Conservation (phyloP, 2,888 invertebrate genomes). For the Pomacea canaliculata region DNA sequence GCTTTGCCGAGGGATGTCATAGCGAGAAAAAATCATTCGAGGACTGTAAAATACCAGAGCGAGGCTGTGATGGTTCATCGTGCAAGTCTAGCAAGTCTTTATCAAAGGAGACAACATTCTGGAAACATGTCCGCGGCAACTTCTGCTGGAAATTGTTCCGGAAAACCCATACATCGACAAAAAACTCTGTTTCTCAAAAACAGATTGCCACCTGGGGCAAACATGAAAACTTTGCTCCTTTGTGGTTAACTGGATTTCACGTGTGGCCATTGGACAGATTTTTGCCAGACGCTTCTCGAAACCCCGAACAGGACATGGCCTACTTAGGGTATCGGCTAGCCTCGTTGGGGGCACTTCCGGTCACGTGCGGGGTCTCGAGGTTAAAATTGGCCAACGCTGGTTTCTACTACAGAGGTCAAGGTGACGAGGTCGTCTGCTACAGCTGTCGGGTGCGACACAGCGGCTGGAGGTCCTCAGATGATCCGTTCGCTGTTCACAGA, state of each 20-base stretch:
- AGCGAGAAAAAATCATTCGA: too few species aligned
- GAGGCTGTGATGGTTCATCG: too few species aligned
- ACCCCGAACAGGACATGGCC: constrained; percentile 11
- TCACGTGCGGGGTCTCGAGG: not conserved
- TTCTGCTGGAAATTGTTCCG: too few species aligned
- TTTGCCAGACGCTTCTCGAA: constrained; percentile 8
- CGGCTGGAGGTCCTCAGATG: constrained; percentile 12
- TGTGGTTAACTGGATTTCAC: not conserved
- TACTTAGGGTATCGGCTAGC: constrained; percentile 24
- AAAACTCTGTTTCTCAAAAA: too few species aligned
- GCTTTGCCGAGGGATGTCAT: too few species aligned
- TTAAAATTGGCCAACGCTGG: constrained; percentile 19
- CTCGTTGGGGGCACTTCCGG: constrained; percentile 17
- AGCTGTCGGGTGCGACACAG: constrained; percentile 16
- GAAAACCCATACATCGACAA: too few species aligned
- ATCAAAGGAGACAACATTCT: too few species aligned
- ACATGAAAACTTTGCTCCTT: too few species aligned
- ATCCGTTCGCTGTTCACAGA: constrained; percentile 15
- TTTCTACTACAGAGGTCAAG: constrained; percentile 20
- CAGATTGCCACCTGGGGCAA: too few species aligned
- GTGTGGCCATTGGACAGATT: constrained; percentile 17
- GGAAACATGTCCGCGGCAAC: too few species aligned
- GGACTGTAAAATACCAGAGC: too few species aligned
- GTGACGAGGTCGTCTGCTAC: constrained; percentile 25
- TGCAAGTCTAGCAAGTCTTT: too few species aligned